Conservation (phyloP, 2,113 vertebrate species). For the Propithecus coquereli region DNA sequence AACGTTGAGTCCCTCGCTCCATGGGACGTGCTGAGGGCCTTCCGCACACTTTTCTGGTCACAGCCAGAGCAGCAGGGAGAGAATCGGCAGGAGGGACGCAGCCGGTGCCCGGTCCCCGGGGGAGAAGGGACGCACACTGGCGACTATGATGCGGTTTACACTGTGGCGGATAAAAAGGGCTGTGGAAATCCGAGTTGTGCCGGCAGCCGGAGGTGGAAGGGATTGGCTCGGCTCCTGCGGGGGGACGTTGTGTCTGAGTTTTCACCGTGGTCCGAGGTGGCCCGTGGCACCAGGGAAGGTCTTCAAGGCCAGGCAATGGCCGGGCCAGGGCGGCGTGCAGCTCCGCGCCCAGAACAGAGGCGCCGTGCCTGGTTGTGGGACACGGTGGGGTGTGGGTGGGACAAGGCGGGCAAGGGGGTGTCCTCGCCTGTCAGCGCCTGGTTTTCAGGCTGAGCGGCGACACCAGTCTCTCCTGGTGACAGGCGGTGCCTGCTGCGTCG, state of each 20-base stretch:
- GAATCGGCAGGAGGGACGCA: accelerated
- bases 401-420: too few species aligned
- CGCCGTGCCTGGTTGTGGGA: neutral
- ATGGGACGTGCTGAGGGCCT: neutral
- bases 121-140: accelerated
- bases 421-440: accelerated
- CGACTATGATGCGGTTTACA: accelerated
- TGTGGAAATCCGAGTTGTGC: accelerated
- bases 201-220: too few species aligned
- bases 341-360: neutral
- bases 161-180: accelerated
- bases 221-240: accelerated
- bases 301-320: neutral
- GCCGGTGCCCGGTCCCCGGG: too few species aligned
- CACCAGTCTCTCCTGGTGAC: too few species aligned
- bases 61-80: neutral
- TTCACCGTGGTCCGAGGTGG: too few species aligned
- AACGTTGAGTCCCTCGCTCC: neutral
- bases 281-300: too few species aligned
- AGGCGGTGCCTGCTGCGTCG: neutral
- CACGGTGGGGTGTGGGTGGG: neutral
- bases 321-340: neutral
- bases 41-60: too few species aligned
- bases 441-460: neutral
- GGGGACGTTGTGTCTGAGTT: accelerated